Base-by-base conservation (phyloP, 2,113 vertebrate genomes). In the Myotis yumanensis region DNA sequence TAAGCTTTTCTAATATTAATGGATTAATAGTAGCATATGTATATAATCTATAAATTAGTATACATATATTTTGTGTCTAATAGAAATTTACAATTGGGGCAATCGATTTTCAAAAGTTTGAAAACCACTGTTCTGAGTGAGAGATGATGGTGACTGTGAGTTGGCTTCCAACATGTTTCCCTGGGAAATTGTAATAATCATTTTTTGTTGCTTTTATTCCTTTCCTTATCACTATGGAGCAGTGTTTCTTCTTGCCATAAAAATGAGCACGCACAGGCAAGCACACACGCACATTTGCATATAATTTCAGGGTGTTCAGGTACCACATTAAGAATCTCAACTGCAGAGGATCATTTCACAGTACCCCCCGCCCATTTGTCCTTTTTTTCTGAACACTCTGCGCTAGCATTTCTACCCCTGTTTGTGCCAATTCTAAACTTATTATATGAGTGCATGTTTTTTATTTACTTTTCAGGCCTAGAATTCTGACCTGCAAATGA, bases 151-250 rank as follows among this genome's bases (percentile, higher is more conserved):
- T 81, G 35, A 35, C 73, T 62, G n/a, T 76, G 75, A 75, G 77
- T 77, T 96, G 85, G 91, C 89, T 92, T 86, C 80, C 23, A 69
- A 59, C 28, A 48, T 81, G 51, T 96, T 95, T 90, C 72, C 90
- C 86, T 80, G 94, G 73, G 90, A 95, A 95, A 96, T 91, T 73
- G 54, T 77, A 76, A 82, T 96, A 79, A 95, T 96, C 94, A 82
- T 81, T 96, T 96, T 96, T 82, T 93, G 72, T 62, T 46, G 76
- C 94, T 95, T 96, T 97, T 95, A 95, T 97, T 96, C 89, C 30
- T 93, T 95, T 86, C 77, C 97, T 97, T 97, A 97, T 97, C 96
- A 95, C 96, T 72, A 0, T 18, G 69, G 64, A 95, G 93, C 97
- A 97, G 97, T 95, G 96, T 91, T 43, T 95, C 92, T 92, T 89